These are phyloP conservation scores for Orcinus orca DNA, from an alignment of 2,113 vertebrate species.

Conservation along the genomic window DNA sequence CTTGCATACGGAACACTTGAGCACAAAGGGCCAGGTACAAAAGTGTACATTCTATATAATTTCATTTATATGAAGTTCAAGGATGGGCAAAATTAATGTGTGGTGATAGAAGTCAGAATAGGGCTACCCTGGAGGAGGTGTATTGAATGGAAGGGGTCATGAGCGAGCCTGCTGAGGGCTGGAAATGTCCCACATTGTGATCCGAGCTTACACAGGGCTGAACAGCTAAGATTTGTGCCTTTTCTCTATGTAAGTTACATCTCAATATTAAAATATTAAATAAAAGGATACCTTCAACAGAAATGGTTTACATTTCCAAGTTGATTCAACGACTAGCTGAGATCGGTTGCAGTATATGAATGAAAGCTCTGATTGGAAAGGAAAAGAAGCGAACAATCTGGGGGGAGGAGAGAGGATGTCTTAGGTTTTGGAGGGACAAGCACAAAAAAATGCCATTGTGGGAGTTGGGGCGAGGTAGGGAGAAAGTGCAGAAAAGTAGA, in stretches of 20 bases:
- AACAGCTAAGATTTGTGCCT: neutral
- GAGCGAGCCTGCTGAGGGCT: neutral
- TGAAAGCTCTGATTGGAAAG: neutral
- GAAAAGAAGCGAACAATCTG: neutral
- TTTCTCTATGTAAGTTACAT: neutral
- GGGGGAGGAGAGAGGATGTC: accelerated
- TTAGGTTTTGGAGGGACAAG: neutral
- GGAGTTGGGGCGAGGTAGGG: accelerated
- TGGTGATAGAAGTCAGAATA: neutral
- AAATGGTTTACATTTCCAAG: neutral
- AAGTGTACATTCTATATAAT: neutral
- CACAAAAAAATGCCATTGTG: neutral
- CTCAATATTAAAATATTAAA: neutral
- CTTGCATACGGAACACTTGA: neutral
- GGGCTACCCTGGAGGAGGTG: neutral
- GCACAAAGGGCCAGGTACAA: neutral
- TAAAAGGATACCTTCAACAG: neutral
- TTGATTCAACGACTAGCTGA: neutral
- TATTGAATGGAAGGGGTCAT: neutral
- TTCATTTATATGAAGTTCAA: neutral
- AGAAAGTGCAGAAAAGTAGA: neutral
- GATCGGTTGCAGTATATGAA: neutral
- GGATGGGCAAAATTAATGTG: neutral
- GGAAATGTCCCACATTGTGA: neutral
- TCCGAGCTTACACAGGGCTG: neutral